Conservation (phyloP, 1,140 invertebrate species). For the Drosophila azteca region DNA sequence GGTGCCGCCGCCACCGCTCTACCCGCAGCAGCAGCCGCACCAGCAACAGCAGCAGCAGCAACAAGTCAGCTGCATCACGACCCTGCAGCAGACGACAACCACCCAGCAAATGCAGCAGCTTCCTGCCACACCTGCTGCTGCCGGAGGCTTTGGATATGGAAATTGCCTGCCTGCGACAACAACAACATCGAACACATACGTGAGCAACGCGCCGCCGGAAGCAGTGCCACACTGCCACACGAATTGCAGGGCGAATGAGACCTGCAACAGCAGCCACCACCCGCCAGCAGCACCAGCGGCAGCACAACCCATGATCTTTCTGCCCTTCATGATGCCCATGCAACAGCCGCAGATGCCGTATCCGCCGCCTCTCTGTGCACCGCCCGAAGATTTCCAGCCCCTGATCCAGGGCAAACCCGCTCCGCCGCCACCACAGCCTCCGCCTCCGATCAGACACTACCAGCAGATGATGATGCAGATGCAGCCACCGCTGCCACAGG, state of each 20-base stretch:
- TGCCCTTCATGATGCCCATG: conserved; percentile 59
- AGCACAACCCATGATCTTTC: conserved; percentile 59
- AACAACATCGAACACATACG: conserved; percentile 23
- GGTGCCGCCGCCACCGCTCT: conserved; percentile 29
- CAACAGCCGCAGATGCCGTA: conserved; percentile 15
- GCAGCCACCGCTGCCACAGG: background rate
- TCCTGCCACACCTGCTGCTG: conserved; percentile 23
- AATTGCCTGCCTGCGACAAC: conserved; percentile 23
- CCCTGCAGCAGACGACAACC: conserved; percentile 60
- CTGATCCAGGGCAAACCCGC: conserved; percentile 18
- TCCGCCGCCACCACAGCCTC: conserved; percentile 52
- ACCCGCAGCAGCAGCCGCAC: conserved; percentile 20
- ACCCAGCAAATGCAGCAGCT: conserved; percentile 58
- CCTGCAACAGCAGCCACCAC: conserved; percentile 4
- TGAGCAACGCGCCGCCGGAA: conserved; percentile 29
- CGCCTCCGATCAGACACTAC: conserved; percentile 36
- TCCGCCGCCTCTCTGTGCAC: conserved; percentile 17
- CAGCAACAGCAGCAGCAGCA: conserved; percentile 29
- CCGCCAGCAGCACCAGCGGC: conserved; percentile 11
- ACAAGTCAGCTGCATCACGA: conserved; percentile 63
- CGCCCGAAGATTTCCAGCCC: conserved; percentile 23
- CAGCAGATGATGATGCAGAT: conserved; percentile 4
- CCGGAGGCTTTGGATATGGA: conserved; percentile 13
- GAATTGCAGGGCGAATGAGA: conserved; percentile 25
- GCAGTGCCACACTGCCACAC: conserved; percentile 21